Conservation (phyloP, 2,797 vertebrate genomes). For the Myripristis jacobus region DNA sequence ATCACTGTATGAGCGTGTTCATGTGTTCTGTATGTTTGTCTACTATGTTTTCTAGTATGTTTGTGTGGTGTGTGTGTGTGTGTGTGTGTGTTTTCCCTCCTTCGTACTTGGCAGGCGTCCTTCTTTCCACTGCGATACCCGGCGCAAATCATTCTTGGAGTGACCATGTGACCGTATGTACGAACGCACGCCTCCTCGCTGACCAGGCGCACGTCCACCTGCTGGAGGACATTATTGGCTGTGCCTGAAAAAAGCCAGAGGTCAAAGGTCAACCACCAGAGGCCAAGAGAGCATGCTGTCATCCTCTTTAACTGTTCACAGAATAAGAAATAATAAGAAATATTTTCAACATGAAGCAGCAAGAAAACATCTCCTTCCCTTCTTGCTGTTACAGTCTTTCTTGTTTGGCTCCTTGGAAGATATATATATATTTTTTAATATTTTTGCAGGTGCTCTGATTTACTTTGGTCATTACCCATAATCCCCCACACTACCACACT, state of each 20-base stretch:
- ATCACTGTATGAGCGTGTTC: too few species aligned
- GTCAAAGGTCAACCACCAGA: neutral
- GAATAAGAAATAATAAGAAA: too few species aligned
- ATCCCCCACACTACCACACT: too few species aligned
- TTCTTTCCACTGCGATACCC: conserved; percentile 89
- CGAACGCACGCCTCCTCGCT: conserved; percentile 88
- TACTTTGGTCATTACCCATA: too few species aligned
- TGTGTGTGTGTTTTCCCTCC: neutral
- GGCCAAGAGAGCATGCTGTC: too few species aligned
- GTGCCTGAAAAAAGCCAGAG: conserved; percentile 75
- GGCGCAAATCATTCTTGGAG: conserved; percentile 95
- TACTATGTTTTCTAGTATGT: neutral
- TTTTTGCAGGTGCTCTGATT: too few species aligned
- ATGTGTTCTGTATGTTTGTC: neutral
- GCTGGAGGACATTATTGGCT: conserved; percentile 88
- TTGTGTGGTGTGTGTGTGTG: neutral
- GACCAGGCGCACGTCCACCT: conserved; percentile 89
- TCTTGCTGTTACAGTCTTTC: too few species aligned
- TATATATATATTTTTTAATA: too few species aligned
- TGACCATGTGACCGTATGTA: conserved; percentile 88
- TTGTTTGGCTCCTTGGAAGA: too few species aligned
- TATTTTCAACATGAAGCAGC: too few species aligned
- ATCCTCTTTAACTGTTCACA: too few species aligned
- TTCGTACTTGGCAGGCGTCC: conserved; percentile 91
- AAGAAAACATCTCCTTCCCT: too few species aligned